Percentiles rank a stretch among this genome's conserved stretches.
phyloP scores from a whole-genome alignment of 2,797 vertebrate species.

The Delichon dasypus region DNA sequence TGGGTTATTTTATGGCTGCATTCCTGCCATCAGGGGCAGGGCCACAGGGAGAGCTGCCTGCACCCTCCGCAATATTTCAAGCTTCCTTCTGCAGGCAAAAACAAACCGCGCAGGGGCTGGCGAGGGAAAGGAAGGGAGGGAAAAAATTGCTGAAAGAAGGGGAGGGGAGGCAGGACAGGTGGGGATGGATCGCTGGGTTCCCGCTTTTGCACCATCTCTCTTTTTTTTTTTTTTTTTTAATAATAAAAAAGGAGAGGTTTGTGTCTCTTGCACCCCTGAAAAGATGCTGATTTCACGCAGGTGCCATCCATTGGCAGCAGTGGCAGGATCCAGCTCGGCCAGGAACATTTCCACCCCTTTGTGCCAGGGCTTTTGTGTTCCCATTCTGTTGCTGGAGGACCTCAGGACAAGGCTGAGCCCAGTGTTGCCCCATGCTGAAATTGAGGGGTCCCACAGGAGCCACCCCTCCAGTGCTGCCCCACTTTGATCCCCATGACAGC shows the following conservation, averaged over 20 bases:
- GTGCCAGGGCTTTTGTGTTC: background rate
- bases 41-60: conserved; percentile 70
- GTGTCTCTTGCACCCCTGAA: background rate
- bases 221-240: background rate
- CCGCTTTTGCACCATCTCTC: background rate
- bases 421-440: rapidly evolving
- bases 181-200: background rate
- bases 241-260: background rate
- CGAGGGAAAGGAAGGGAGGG: conserved; percentile 63
- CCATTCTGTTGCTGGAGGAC: background rate
- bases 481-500: background rate
- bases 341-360: background rate
- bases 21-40: conserved; percentile 72
- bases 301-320: background rate
- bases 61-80: conserved; percentile 77
- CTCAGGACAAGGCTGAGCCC: background rate
- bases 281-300: background rate
- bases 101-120: conserved; percentile 65
- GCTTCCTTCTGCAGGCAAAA: conserved; percentile 74
- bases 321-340: background rate
- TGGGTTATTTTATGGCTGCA: conserved; percentile 77
- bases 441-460: rapidly evolving
- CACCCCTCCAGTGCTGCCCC: background rate
- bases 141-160: conserved; percentile 13
- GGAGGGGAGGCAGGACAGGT: background rate